Base-by-base conservation (phyloP, 1,140 invertebrate species). In the Heliconius himera region DNA sequence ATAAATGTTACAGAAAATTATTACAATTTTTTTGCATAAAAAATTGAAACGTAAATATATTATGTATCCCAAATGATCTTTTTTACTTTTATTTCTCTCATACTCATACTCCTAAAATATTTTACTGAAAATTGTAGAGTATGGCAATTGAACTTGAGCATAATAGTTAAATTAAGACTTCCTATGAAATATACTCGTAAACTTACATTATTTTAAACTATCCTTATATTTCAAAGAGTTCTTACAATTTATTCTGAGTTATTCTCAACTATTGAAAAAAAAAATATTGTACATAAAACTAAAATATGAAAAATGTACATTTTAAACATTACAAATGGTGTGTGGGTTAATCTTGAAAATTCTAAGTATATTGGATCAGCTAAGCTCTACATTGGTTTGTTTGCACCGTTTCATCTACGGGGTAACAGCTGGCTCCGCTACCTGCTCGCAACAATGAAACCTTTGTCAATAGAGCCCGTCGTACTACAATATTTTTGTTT, bases 381-480 rank as follows among this genome's bases (percentile, higher is more conserved):
- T 86, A 85, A 85, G 81, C 83, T 86, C 81, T 76, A 90, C 88
- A 91, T 90, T 89, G 85, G 85, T 87, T 82, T 90, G 87, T 88
- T 88, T 87, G 87, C 83, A 79, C 85, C 85, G 84, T 85, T 89
- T 79, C 82, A 84, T 87, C 84, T 84, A 83, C 83, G 84, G 86
- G 89, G 91, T 87, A 89, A 89, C 90, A 91, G 89, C 90, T 92
- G 90, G 85, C 83, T 76, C 81, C 84, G 81, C 88, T 94, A 93
- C 92, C 92, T 94, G 91, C 90, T 88, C 86, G 79, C 82, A 81
- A 93, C 89, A 91, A 92, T 90, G 87, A 85, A 88, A 87, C 86
- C 86, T 90, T 83, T 88, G 87, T 89, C 87, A 87, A 89, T 89
- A 90, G 88, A 88, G 83, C 82, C 82, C 80, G 84, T 73, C 81